A percentile compares a stretch with the other conserved stretches of the same genome.
Evolutionary conservation across 1,140 invertebrate genomes (phyloP).

Genomic region (Achatina immaculata): DNA sequence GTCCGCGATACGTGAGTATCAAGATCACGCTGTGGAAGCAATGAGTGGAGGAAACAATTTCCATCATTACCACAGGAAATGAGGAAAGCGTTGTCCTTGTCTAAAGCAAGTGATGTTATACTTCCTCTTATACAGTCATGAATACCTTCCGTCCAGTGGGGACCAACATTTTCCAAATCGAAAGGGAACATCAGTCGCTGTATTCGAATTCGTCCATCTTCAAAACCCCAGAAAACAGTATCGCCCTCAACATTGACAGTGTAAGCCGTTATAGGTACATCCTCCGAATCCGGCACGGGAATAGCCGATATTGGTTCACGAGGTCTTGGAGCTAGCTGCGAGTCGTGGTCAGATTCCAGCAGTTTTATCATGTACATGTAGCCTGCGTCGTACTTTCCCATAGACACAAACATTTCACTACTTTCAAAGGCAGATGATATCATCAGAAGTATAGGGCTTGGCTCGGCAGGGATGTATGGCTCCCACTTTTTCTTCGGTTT

Average conservation of each 20-base stretch:
- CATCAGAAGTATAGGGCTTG: constrained; percentile 31
- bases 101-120: constrained; percentile 29
- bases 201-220: constrained; percentile 38
- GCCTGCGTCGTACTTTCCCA: constrained; percentile 41
- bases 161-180: constrained; percentile 18
- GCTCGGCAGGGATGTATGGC: constrained; percentile 26
- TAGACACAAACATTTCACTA: constrained; percentile 21
- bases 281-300: constrained; percentile 16
- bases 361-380: constrained; percentile 31
- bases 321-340: neutral
- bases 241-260: constrained; percentile 26
- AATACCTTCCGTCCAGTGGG: constrained; percentile 21
- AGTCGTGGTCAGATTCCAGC: neutral
- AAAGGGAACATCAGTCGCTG: constrained; percentile 15
- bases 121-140: constrained; percentile 35
- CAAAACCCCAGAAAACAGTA: constrained; percentile 34
- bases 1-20: neutral
- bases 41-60: constrained; percentile 39
- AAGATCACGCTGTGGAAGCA: neutral
- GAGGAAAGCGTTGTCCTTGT: constrained; percentile 29
- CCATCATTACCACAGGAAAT: constrained; percentile 37
- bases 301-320: constrained; percentile 30
- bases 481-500: constrained; percentile 27
- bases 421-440: neutral
- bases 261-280: constrained; percentile 26